Evolutionary conservation across 2,113 vertebrate species (phyloP).

Genomic region (Pantherophis guttatus): DNA sequence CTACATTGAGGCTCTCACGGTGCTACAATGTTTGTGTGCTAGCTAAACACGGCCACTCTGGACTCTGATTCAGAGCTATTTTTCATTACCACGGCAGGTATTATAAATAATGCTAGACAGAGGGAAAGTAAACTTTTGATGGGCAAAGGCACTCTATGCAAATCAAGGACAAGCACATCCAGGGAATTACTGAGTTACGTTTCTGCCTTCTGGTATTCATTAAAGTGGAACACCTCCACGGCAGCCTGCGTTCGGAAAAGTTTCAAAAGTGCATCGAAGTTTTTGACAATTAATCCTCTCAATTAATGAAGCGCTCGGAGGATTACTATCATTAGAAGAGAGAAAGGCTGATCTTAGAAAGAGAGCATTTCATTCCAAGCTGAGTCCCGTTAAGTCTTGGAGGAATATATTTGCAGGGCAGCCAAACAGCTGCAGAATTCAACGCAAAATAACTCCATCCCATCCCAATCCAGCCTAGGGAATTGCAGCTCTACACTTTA

Average conservation of each 20-base stretch:
- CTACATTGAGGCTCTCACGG: not conserved
- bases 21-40: not conserved
- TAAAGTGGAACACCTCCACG: rapidly evolving
- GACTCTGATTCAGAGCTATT: not conserved
- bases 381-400: not conserved
- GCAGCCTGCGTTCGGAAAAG: not conserved
- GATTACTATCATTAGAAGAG: not conserved
- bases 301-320: not conserved
- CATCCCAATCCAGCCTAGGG: not conserved
- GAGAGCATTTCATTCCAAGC: not conserved
- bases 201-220: not conserved
- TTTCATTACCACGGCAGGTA: not conserved
- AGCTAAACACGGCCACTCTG: not conserved
- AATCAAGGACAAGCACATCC: not conserved
- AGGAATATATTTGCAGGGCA: not conserved
- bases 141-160: not conserved
- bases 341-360: not conserved
- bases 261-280: not conserved
- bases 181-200: not conserved
- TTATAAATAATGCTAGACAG: not conserved
- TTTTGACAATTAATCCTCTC: not conserved
- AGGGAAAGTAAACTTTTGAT: not conserved
- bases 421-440: not conserved
- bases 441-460: not conserved
- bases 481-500: not conserved